Conservation (phyloP, 2,888 invertebrate genomes). For the Herminia tarsipennalis region DNA sequence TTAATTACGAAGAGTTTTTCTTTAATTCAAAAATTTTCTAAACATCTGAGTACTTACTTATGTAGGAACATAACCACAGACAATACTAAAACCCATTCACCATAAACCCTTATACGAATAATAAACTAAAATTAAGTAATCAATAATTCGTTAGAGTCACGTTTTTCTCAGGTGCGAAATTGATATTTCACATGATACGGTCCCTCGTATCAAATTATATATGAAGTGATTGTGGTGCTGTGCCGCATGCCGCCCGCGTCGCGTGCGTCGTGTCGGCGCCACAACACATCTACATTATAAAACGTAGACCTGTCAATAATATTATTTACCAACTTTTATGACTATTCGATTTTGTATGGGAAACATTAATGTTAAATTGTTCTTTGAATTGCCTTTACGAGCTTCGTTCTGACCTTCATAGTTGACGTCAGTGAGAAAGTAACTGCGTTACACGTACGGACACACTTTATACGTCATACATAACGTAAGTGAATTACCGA, state of each 20-base stretch:
- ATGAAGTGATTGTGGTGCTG: conserved; percentile 51
- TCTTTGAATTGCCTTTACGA: conserved; percentile 38
- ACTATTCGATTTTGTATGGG: conserved; percentile 44
- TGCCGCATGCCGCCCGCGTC: conserved; percentile 36
- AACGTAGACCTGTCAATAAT: conserved; percentile 43
- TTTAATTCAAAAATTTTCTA: no score
- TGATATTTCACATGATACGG: conserved; percentile 29
- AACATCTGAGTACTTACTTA: no score
- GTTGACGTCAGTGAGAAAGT: conserved; percentile 45
- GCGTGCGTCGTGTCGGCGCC: conserved; percentile 45
- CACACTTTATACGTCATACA: neutral
- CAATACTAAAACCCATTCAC: neutral
- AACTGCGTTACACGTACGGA: conserved; percentile 22
- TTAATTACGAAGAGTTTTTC: no score
- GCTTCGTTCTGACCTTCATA: conserved; percentile 36
- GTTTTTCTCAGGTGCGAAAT: conserved; percentile 44
- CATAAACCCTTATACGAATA: neutral
- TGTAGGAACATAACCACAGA: neutral
- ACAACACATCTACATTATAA: conserved; percentile 37
- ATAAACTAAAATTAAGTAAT: conserved; percentile 13
- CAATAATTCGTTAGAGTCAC: conserved; percentile 22
- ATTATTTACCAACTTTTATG: conserved; percentile 45
- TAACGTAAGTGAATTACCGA: conserved; percentile 34
- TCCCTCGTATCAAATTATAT: conserved; percentile 39
- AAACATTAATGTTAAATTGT: conserved; percentile 44